phyloP scores from a whole-genome alignment of 2,888 invertebrate genomes.

The Polyommatus iphigenia region DNA sequence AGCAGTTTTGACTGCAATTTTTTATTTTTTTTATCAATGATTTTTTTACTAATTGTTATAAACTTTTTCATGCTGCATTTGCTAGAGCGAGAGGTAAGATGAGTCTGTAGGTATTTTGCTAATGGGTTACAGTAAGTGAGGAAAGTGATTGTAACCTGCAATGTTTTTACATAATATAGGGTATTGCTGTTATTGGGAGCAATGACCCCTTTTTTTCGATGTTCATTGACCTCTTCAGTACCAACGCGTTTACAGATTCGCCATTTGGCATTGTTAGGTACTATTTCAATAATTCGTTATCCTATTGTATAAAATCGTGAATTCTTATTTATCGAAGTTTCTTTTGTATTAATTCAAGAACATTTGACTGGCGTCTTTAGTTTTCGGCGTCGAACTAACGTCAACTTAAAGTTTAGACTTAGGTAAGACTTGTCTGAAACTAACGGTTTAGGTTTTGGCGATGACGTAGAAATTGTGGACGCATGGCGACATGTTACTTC shows the following conservation, averaged over 20 bases:
- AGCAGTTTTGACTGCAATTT: neutral
- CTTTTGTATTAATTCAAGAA: constrained; percentile 6
- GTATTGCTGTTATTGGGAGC: constrained; percentile 61
- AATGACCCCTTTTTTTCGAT: constrained; percentile 68
- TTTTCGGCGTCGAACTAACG: neutral
- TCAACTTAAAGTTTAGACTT: neutral
- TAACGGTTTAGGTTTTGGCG: neutral
- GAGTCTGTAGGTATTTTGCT: constrained; percentile 16
- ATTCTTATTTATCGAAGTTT: neutral
- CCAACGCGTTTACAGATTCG: constrained; percentile 62
- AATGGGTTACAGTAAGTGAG: constrained; percentile 24
- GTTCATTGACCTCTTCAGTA: constrained; percentile 68
- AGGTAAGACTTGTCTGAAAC: neutral
- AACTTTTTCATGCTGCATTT: constrained; percentile 40
- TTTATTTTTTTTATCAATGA: neutral
- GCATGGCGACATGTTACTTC: neutral
- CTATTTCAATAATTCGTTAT: constrained; percentile 39
- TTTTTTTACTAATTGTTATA: neutral
- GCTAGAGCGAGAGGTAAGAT: constrained; percentile 25
- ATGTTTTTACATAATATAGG: constrained; percentile 51
- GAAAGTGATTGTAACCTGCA: constrained; percentile 32
- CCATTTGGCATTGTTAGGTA: constrained; percentile 48
- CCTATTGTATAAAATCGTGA: constrained; percentile 20
- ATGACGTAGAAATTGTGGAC: neutral
- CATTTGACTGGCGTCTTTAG: neutral